A percentile compares a stretch with the other conserved stretches of the same genome.
Conservation (phyloP, 2,797 vertebrate species). For the Poeciliopsis paucimaculata region DNA sequence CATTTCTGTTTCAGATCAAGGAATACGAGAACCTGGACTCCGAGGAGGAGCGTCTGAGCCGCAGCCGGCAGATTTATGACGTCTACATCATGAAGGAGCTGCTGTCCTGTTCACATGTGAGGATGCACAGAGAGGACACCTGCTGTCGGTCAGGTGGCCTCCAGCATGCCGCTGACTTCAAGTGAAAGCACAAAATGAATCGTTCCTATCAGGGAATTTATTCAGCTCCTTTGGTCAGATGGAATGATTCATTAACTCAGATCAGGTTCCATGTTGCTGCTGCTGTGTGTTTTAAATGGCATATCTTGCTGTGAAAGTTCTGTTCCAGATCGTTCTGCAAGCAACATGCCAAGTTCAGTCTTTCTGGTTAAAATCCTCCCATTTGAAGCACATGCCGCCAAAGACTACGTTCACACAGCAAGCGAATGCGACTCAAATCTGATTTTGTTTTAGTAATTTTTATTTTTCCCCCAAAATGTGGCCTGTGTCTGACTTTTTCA, state of each 20-base stretch:
- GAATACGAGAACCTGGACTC: slow-evolving; percentile 96
- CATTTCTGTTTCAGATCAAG: slow-evolving; percentile 86
- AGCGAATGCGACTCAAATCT: too few species aligned
- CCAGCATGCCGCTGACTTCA: background rate
- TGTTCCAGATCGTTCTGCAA: background rate
- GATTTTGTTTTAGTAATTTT: too few species aligned
- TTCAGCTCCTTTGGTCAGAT: background rate
- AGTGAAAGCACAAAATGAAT: background rate
- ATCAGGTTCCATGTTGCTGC: background rate
- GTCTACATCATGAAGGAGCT: slow-evolving; percentile 98
- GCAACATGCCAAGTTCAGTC: background rate
- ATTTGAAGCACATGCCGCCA: too few species aligned
- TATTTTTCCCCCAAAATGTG: too few species aligned
- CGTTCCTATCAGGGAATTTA: background rate
- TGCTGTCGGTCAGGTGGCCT: background rate
- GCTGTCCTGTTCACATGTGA: slow-evolving; percentile 93
- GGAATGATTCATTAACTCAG: background rate
- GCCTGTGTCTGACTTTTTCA: too few species aligned
- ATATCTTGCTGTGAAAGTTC: background rate
- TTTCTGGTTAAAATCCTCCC: background rate
- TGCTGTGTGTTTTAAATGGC: background rate
- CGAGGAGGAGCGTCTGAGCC: slow-evolving; percentile 88
- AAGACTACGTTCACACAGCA: too few species aligned
- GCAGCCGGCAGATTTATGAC: slow-evolving; percentile 94
- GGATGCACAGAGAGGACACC: slow-evolving; percentile 42